Percentiles rank a stretch among this genome's conserved stretches.
Conservation (phyloP, 1,140 invertebrate genomes). For the Habropoda laboriosa region DNA sequence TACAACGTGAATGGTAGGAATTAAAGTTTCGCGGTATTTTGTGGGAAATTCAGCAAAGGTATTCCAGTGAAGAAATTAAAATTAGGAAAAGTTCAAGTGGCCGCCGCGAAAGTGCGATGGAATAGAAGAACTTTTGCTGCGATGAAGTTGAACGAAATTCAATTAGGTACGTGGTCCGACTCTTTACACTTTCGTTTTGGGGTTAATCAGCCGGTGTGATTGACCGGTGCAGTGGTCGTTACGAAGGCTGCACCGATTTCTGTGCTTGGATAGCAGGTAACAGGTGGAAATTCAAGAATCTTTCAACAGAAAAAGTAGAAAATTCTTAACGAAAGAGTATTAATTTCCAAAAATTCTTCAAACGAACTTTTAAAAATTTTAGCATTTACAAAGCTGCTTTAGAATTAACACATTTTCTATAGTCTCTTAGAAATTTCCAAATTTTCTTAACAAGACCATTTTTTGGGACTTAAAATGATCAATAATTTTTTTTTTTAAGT, state of each 20-base stretch:
- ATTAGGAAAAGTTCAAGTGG: not conserved
- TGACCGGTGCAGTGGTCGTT: not conserved
- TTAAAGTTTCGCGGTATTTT: not conserved
- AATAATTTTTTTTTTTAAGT: no score
- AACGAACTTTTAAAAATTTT: no score
- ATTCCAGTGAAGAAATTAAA: constrained; percentile 14
- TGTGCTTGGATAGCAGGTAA: not conserved
- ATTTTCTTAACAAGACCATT: no score
- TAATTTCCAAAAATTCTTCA: no score
- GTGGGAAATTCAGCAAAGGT: not conserved
- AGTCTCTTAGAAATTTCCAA: no score
- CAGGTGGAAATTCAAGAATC: no score
- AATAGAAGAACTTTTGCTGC: not conserved
- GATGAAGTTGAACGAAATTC: constrained; percentile 1
- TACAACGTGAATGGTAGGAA: not conserved
- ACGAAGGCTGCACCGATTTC: not conserved
- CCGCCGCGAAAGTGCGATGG: no score
- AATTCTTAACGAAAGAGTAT: no score
- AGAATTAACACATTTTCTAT: no score
- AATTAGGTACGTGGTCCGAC: not conserved
- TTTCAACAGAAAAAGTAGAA: no score
- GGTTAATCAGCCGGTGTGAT: not conserved
- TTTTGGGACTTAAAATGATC: no score
- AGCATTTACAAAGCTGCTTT: no score
- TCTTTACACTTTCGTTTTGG: not conserved